These are phyloP conservation scores for Desmodus rotundus DNA, from an alignment of 2,113 vertebrate species.

Conservation along the genomic window DNA sequence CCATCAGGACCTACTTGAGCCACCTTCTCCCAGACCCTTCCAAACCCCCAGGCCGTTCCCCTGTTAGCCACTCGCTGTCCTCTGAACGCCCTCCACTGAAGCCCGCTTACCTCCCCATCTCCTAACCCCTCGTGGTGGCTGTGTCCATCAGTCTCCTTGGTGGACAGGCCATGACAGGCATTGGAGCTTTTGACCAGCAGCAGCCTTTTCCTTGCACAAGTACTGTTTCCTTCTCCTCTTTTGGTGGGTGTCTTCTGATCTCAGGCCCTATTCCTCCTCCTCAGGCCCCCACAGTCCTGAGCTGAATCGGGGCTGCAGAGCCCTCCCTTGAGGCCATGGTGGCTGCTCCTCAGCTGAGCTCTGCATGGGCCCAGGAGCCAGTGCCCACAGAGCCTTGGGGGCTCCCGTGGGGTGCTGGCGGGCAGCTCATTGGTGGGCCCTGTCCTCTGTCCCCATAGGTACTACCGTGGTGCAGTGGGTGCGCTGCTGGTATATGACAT, in stretches of 20 bases:
- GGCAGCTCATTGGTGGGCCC: neutral
- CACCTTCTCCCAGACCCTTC: neutral
- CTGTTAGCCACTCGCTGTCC: neutral
- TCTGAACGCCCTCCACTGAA: neutral
- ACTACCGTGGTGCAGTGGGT: constrained; percentile 93
- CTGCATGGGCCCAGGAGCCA: neutral
- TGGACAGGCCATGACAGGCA: neutral
- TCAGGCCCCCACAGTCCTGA: neutral
- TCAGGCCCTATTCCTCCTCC: neutral
- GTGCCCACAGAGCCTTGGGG: neutral
- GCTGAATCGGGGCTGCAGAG: neutral
- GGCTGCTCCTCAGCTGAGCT: neutral
- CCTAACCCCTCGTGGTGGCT: neutral
- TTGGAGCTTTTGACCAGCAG: neutral
- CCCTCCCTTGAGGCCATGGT: fast-evolving
- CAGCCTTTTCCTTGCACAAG: neutral
- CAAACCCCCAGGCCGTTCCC: neutral
- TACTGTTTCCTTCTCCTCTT: neutral
- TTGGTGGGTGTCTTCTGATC: neutral
- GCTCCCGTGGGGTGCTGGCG: fast-evolving
- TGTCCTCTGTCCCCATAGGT: constrained; percentile 75
- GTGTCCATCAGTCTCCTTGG: too few relatives aligned
- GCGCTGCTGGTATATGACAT: constrained; percentile 97
- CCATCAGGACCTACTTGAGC: neutral
- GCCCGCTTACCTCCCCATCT: neutral